These are phyloP conservation scores for Chaenogobius annularis DNA, from an alignment of 2,113 vertebrate species.

Conservation along the genomic window DNA sequence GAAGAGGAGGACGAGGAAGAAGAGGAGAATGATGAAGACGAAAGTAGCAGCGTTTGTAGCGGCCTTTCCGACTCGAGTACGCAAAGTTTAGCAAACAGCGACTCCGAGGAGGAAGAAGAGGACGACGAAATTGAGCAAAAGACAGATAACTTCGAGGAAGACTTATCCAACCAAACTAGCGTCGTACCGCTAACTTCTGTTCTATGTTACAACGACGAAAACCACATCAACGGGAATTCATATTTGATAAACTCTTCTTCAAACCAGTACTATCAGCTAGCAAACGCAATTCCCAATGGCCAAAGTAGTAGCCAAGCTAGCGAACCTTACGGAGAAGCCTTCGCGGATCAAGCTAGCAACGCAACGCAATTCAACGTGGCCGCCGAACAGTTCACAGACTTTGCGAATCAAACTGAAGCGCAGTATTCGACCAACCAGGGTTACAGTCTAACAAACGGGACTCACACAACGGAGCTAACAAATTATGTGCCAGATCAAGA, in stretches of 20 bases:
- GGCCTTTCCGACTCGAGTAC: constrained; percentile 95
- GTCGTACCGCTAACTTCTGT: constrained; percentile 87
- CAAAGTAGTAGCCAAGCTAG: constrained; percentile 74
- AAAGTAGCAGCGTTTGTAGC: constrained; percentile 95
- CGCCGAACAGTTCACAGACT: constrained; percentile 84
- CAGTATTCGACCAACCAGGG: constrained; percentile 79
- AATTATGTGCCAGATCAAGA: constrained; percentile 86
- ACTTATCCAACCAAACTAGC: constrained; percentile 71
- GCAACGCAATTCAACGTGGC: constrained; percentile 83
- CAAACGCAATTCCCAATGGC: constrained; percentile 70
- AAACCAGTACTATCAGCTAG: constrained; percentile 91
- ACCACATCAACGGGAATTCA: constrained; percentile 84
- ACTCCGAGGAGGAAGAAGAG: constrained; percentile 90
- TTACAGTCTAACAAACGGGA: constrained; percentile 78
- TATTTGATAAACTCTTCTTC: constrained; percentile 87
- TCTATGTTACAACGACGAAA: constrained; percentile 88
- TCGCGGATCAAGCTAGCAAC: constrained; percentile 81
- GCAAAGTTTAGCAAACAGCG: constrained; percentile 92
- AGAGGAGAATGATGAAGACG: constrained; percentile 85
- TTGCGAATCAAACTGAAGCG: constrained; percentile 62
- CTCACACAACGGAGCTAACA: constrained; percentile 71
- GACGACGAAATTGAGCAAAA: constrained; percentile 86
- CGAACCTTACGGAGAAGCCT: constrained; percentile 78
- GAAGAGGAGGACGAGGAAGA: constrained; percentile 83
- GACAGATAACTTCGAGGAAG: constrained; percentile 81